Evolutionary conservation across 2,888 invertebrate species (phyloP).

Genomic region (Cremastobaeus sp.): DNA sequence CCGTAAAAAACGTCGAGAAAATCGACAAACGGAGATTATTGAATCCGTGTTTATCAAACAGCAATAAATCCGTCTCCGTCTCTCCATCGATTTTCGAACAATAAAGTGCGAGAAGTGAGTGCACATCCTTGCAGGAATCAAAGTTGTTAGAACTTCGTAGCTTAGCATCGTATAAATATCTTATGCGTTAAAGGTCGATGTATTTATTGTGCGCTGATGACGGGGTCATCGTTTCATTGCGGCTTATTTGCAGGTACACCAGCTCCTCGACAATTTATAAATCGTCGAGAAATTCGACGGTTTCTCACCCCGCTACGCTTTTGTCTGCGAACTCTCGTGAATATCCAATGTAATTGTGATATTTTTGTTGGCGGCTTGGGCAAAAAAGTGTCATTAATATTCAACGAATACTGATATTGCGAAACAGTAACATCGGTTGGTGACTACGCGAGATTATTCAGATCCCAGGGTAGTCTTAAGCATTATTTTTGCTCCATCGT

Average conservation of each 20-base stretch:
- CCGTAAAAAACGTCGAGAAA: constrained; percentile 25
- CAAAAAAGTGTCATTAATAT: constrained; percentile 61
- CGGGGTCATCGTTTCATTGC: constrained; percentile 3
- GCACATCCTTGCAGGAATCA: constrained; percentile 23
- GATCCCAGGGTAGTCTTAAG: constrained; percentile 62
- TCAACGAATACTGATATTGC: constrained; percentile 61
- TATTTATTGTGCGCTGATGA: constrained; percentile 6
- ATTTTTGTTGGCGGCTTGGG: constrained; percentile 41
- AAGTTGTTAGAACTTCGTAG: too few relatives aligned
- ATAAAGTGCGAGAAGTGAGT: constrained; percentile 16
- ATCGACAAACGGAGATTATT: constrained; percentile 34
- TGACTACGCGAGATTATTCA: constrained; percentile 63
- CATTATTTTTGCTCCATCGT: constrained; percentile 64
- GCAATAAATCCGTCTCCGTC: constrained; percentile 34
- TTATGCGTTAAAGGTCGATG: constrained; percentile 2
- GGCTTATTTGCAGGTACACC: constrained; percentile 18
- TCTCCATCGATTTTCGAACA: constrained; percentile 2
- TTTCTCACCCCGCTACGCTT: constrained; percentile 1
- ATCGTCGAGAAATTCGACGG: constrained; percentile 5
- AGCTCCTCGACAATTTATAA: constrained; percentile 17
- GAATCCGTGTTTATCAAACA: constrained; percentile 50
- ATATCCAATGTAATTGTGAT: constrained; percentile 48
- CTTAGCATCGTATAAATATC: constrained; percentile 33
- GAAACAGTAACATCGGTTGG: constrained; percentile 61
- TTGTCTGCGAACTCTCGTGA: constrained; percentile 27